Base-by-base conservation (phyloP, 2,888 invertebrate species). In the Argyresthia goedartella region DNA sequence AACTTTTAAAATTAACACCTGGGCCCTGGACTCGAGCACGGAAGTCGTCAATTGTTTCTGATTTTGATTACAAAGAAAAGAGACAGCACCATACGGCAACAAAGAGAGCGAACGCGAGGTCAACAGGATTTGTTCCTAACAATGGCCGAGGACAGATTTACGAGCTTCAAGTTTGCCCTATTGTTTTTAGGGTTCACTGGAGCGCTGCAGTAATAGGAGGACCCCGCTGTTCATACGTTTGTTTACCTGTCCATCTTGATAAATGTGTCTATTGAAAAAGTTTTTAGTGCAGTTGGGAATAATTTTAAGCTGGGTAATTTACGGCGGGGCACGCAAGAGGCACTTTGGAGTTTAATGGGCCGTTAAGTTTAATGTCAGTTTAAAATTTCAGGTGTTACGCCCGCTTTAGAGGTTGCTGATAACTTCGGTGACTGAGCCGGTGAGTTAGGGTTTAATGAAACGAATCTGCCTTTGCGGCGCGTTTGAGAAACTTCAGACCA, bases 161-260 rank as follows among this genome's bases (percentile, higher is more conserved):
- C 46, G 46, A 46, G 46, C 15, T 16, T 46, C 33, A 16, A 14
- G 45, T 16, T 15, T 7, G 14, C 44, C 44, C 44, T 16, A 44
- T 44, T 44, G 44, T 44, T 44, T 14, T 16, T 14, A 16, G 16
- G 44, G 44, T 44, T 44, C 44, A 44, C 15, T 44, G 44, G 44
- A 44, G 44, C 44, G 15, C 14, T 44, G 46, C 46, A n/a, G 46
- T 46, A 46, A 46, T 33, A 16, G 46, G 46, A 46, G 46, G 46
- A 33, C 3, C 16, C 46, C 33, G 46, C 25, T 46, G 25, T 46
- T 46, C 25, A 46, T 46, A 33, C 46, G 33, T 46, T 46, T 46
- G 46, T 46, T 46, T 46, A 44, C 44, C 44, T 44, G 44, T 16
- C 44, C 16, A 44, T 44, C 44, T 16, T 44, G 44, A 44, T 44